Evolutionary conservation across 64 coral and sea anemone species (phyloP), one percentile per base, ranked within the genome.

Genomic region (Anthopleura sola): DNA sequence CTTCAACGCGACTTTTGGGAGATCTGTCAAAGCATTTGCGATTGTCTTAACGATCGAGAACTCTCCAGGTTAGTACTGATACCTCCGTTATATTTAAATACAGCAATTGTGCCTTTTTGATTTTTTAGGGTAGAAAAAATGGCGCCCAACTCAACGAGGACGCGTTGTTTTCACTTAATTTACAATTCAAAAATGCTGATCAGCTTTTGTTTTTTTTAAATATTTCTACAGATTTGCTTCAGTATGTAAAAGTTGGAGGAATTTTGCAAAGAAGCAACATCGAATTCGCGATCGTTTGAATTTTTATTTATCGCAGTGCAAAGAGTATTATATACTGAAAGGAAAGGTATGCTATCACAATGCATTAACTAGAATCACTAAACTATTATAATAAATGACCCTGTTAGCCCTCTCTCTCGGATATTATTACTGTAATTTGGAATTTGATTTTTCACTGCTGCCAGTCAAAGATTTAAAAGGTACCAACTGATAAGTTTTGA

Each of bases 1-100:
- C 8, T 90, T 0, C 4, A 28, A 29, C 13, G 86, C 24, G 78
- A 84, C 53, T 86, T 78, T 64, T 21, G 55, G 3, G 23, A 82
- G 26, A 94, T 94, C 60, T 90, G 87, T 29, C 62, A 83, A 74
- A 80, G 16, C 58, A 90, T 94, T 39, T 94, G 88, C 60, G 15
- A 60, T 13, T 82, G 76, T 49, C 38, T 94, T 9, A 84, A 84
- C 11, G 86, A 87, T 86, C 47, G 29, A 54, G 88, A 94, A 55
- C 78, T 94, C 24, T 81, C 48, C 60, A 94, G 92, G 92, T 90
- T 83, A 36, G 36, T 60, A 51, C 17, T 17, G 75, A 39, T 37
- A 20, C 3, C 8, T 78, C 31, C 37, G 50, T 53, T 53, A 12
- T 53, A 17, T 17, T 53, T 14, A 12, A 62, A 3, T 62, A n/a